Base-by-base conservation (phyloP, 2,888 invertebrate genomes). In the Hydriomena furcata region DNA sequence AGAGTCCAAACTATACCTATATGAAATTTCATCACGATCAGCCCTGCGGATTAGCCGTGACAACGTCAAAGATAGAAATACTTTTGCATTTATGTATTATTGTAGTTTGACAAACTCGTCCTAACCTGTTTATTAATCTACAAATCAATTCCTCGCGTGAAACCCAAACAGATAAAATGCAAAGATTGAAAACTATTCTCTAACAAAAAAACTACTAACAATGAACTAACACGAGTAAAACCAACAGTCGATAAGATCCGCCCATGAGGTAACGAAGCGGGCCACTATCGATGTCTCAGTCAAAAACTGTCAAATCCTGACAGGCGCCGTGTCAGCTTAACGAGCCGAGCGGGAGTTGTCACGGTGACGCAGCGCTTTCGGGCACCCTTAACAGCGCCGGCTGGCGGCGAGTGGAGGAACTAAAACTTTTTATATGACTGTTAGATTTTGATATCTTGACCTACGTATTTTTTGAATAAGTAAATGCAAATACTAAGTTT, bases 231-330 rank as follows among this genome's bases (percentile, higher is more conserved):
- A 84, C 75, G 80, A 76, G 78, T 78, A 81, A 85, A 84, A 79
- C 82, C 75, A 82, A 84, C 82, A 84, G 73, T 76, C 78, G 83
- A 83, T 85, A 86, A 85, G 84, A 67, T 77, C 82, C 84, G 85
- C 86, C 84, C 79, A 76, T 76, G 66, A 77, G 75, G 81, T 85
- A 87, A 86, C 87, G 84, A 82, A 79, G 80, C 81, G 79, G 65
- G 69, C 31, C 73, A 77, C 75, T 84, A 89, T 89, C 89, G 89
- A 89, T 88, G 90, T 89, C 90, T 88, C 83, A 89, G 89, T 90
- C 89, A 82, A 82, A 83, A 84, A 85, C 87, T 88, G 89, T 89
- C 89, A 87, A 84, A 85, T 79, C 76, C 63, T 88, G 90, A 88
- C 89, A 84, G 84, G 81, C 83, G 83, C 79, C 83, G 85, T 82